Evolutionary conservation across 2,888 invertebrate genomes (phyloP), one percentile per base, ranked within the genome.

Genomic region (Melikaiella ostensackeni): DNA sequence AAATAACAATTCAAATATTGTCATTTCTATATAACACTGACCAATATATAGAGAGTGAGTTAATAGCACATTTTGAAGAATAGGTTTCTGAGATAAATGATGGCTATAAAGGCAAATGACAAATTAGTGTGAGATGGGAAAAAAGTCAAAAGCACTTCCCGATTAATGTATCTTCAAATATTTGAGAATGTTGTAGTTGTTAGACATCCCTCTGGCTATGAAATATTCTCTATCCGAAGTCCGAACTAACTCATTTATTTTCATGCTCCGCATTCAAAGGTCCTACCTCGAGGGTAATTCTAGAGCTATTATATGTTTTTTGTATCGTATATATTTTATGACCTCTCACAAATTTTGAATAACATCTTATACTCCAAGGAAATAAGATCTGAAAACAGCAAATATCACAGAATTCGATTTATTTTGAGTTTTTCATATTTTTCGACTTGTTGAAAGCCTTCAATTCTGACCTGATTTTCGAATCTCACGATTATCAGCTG

Each of bases 161-260:
- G 11, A 42, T 42, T 13, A 42, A 42, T 8, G 13, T 13, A 50
- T 50, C n/a, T 8, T 50, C 19, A 50, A 50, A 50, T n/a, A n/a
- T n/a, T 50, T 50, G 50, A 50, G n/a, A n/a, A 50, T 16, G 13
- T 8, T 50, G n/a, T 8, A 8, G n/a, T 50, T n/a, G n/a, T 50
- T 50, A n/a, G 50, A 19, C 8, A 50, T n/a, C 5, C 42, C 16
- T 16, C 42, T 42, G 42, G 42, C 42, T n/a, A n/a, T 50, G n/a
- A 8, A 2, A n/a, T 50, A n/a, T 50, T 50, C 19, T 8, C 0
- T n/a, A 8, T 50, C n/a, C 50, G 50, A 50, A 50, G 50, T 50
- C n/a, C n/a, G 50, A 50, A 50, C n/a, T n/a, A n/a, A 50, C 50
- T 50, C 50, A 50, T 50, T 50, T 50, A 50, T 50, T n/a, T 50